Conservation (phyloP, 2,797 vertebrate species). For the Lithobates sylvaticus region DNA sequence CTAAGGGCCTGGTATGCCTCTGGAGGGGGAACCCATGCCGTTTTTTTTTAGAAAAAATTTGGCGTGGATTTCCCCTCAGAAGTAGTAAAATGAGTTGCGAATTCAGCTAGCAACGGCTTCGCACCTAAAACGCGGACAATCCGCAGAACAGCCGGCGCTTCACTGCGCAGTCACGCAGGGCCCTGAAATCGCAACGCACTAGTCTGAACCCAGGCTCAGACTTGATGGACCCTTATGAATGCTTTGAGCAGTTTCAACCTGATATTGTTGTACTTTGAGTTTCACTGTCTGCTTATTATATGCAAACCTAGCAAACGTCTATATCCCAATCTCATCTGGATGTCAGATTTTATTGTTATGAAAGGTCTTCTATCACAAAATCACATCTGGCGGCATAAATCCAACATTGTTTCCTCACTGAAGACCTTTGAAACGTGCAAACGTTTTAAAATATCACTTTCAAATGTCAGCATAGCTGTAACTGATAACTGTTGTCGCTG, state of each 20-base stretch:
- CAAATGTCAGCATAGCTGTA: conserved; percentile 42
- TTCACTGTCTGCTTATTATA: background rate
- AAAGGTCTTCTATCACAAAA: conserved; percentile 12
- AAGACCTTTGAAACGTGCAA: conserved; percentile 49
- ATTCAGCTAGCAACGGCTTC: too few relatives aligned
- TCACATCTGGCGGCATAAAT: conserved; percentile 46
- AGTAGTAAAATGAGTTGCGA: too few relatives aligned
- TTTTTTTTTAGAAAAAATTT: too few relatives aligned
- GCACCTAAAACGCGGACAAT: too few relatives aligned
- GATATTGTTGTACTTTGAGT: background rate
- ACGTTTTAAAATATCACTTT: conserved; percentile 41
- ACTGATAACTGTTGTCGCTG: conserved; percentile 8
- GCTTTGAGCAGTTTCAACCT: background rate
- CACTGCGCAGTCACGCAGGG: too few relatives aligned
- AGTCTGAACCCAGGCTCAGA: too few relatives aligned
- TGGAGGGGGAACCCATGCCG: too few relatives aligned
- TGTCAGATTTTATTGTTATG: conserved; percentile 40
- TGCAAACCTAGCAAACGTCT: background rate
- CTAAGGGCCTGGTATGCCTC: too few relatives aligned
- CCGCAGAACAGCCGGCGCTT: too few relatives aligned
- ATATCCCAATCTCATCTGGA: conserved; percentile 5
- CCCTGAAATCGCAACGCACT: too few relatives aligned
- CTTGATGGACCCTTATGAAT: too few relatives aligned
- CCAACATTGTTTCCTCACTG: conserved; percentile 19
- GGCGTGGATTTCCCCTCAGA: too few relatives aligned